These are phyloP conservation scores for Gorilla gorilla DNA, from an alignment of 2,113 vertebrate genomes.

Conservation along the genomic window DNA sequence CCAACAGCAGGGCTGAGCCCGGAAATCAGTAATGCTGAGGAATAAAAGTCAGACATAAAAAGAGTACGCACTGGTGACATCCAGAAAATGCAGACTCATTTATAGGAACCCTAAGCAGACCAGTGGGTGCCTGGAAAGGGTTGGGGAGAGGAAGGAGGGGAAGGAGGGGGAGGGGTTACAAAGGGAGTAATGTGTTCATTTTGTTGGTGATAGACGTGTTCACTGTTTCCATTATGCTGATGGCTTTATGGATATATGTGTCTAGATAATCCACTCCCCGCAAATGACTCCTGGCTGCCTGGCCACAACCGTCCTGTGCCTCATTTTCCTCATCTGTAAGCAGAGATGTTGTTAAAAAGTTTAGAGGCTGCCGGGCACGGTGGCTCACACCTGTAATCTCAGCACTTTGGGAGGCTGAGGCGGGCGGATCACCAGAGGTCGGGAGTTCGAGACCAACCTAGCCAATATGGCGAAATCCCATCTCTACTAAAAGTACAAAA, in stretches of 20 bases:
- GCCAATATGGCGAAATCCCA: too few species aligned
- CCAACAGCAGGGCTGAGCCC: rapidly evolving
- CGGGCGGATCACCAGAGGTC: not conserved
- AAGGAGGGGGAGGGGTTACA: not conserved
- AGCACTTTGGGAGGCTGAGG: not conserved
- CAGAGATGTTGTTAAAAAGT: not conserved
- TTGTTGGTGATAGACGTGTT: too few species aligned
- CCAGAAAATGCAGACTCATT: not conserved
- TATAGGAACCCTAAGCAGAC: not conserved
- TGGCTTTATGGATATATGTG: not conserved
- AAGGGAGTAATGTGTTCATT: too few species aligned
- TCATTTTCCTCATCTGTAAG: not conserved
- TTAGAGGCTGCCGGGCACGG: rapidly evolving
- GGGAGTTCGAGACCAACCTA: not conserved
- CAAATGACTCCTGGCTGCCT: not conserved
- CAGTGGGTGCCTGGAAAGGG: rapidly evolving
- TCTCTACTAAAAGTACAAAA: too few species aligned
- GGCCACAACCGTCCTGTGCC: not conserved
- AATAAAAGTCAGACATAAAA: rapidly evolving
- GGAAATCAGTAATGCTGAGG: rapidly evolving
- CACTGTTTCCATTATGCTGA: not conserved
- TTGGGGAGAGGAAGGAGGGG: rapidly evolving
- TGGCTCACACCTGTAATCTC: not conserved
- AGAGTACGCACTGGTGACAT: rapidly evolving
- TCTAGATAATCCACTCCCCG: not conserved